These are phyloP conservation scores for Pantala flavescens DNA, from an alignment of 1,140 invertebrate genomes.

Conservation along the genomic window DNA sequence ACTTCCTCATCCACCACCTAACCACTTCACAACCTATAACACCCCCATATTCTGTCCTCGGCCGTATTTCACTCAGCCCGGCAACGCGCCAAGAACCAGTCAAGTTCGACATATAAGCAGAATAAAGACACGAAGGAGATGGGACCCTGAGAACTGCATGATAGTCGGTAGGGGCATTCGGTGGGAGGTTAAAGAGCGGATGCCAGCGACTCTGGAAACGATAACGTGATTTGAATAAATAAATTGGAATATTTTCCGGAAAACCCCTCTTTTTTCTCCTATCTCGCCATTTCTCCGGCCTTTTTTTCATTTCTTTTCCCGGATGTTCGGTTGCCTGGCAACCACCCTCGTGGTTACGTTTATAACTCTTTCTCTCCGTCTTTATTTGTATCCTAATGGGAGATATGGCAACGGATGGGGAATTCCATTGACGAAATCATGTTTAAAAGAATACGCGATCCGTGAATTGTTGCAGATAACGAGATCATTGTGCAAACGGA, in stretches of 20 bases:
- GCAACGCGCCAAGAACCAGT: background rate
- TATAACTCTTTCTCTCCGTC: too few relatives aligned
- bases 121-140: background rate
- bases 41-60: background rate
- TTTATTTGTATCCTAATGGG: too few relatives aligned
- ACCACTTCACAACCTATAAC: background rate
- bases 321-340: too few relatives aligned
- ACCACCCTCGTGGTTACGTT: too few relatives aligned
- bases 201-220: background rate
- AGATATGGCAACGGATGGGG: too few relatives aligned
- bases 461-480: too few relatives aligned
- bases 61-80: background rate
- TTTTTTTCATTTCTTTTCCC: background rate
- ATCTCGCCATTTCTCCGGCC: background rate
- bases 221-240: background rate
- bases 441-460: too few relatives aligned
- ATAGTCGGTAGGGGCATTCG: background rate
- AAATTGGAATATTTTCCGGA: background rate
- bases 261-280: background rate
- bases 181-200: background rate
- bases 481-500: too few relatives aligned
- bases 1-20: background rate
- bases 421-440: too few relatives aligned
- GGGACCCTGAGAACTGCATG: background rate
- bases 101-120: slow-evolving; percentile 1